phyloP scores from a whole-genome alignment of 2,888 invertebrate species.

The Melinaea menophilus region DNA sequence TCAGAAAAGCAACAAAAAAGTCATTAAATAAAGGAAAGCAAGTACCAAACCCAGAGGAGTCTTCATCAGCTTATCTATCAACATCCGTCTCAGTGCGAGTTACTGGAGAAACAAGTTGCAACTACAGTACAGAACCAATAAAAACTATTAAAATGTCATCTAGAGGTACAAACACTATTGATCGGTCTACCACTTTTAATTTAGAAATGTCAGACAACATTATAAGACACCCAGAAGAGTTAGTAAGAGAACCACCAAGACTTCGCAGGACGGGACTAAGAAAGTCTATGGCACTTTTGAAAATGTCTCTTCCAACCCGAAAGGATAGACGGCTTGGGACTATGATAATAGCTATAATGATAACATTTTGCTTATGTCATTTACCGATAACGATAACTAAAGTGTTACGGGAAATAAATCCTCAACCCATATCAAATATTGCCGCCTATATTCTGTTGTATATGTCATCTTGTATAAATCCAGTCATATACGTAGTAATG shows the following conservation, averaged over 20 bases:
- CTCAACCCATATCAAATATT: conserved; percentile 84
- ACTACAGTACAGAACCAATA: conserved; percentile 20
- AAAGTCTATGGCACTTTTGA: conserved; percentile 53
- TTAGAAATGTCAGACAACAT: conserved; percentile 27
- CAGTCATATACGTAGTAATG: conserved; percentile 95
- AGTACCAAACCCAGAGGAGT: conserved; percentile 40
- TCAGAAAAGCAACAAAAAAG: conserved; percentile 82
- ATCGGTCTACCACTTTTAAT: conserved; percentile 26
- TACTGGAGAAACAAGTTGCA: conserved; percentile 24
- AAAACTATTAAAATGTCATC: conserved; percentile 12
- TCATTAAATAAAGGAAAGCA: conserved; percentile 60
- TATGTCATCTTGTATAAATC: conserved; percentile 92
- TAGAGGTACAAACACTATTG: conserved; percentile 8
- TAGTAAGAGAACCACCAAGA: conserved; percentile 32
- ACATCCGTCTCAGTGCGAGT: conserved; percentile 29
- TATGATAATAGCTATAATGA: conserved; percentile 94
- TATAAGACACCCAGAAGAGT: conserved; percentile 17
- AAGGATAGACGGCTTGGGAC: conserved; percentile 86
- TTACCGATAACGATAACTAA: conserved; percentile 94
- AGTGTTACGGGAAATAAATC: conserved; percentile 80
- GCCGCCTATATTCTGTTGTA: conserved; percentile 90
- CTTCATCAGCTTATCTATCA: conserved; percentile 31
- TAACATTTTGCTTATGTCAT: conserved; percentile 93
- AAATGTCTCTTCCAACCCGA: conserved; percentile 82
- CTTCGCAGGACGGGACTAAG: conserved; percentile 54